phyloP scores from a whole-genome alignment of 2,113 vertebrate genomes.

The Takifugu flavidus region DNA sequence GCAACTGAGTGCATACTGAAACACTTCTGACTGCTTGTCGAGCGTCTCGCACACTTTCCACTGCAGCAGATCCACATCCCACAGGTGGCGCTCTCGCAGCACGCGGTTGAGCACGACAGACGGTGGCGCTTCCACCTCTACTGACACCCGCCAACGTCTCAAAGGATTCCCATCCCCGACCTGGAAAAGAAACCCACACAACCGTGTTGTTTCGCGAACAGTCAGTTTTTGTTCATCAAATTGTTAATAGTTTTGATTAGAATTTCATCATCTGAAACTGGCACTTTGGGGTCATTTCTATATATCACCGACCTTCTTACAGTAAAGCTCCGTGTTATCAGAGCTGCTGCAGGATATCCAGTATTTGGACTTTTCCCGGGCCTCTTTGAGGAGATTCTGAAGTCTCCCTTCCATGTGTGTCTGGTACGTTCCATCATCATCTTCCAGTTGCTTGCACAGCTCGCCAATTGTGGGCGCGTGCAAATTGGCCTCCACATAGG shows the following conservation, averaged over 20 bases:
- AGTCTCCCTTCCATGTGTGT: slow-evolving; percentile 82
- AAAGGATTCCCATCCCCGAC: slow-evolving; percentile 91
- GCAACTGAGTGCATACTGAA: slow-evolving; percentile 88
- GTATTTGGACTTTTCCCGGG: slow-evolving; percentile 90
- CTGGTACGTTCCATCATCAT: slow-evolving; percentile 81
- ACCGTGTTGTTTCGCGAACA: background rate
- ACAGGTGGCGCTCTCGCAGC: slow-evolving; percentile 92
- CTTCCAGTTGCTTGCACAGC: slow-evolving; percentile 84
- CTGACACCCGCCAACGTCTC: slow-evolving; percentile 87
- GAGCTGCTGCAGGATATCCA: slow-evolving; percentile 87
- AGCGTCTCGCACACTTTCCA: slow-evolving; percentile 92
- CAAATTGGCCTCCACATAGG: slow-evolving; percentile 88
- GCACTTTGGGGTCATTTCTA: too few species aligned
- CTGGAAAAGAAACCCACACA: slow-evolving; percentile 55
- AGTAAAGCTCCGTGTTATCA: slow-evolving; percentile 88
- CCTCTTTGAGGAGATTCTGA: slow-evolving; percentile 89
- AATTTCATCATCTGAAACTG: background rate
- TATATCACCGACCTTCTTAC: slow-evolving; percentile 84
- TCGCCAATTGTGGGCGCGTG: slow-evolving; percentile 85
- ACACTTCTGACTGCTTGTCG: slow-evolving; percentile 92
- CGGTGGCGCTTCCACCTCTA: slow-evolving; percentile 93
- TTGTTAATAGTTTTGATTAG: background rate
- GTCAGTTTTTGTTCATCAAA: too few species aligned
- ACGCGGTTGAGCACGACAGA: slow-evolving; percentile 92
- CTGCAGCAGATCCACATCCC: slow-evolving; percentile 94